phyloP scores from a whole-genome alignment of 2,888 invertebrate species.

The Abrostola triplasia region DNA sequence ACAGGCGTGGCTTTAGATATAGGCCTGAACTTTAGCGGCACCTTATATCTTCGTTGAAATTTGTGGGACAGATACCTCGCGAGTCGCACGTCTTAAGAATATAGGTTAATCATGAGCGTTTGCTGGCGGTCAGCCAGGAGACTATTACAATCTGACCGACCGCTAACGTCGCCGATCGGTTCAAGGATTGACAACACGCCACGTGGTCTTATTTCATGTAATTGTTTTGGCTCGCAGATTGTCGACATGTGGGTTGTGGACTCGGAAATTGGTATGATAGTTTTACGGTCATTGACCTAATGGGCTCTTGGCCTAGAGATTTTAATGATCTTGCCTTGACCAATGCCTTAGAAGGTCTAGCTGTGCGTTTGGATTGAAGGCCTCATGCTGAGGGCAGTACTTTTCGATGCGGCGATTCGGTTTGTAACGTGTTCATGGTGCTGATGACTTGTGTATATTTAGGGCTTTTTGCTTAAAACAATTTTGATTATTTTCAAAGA shows the following conservation, averaged over 20 bases:
- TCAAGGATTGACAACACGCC: conserved; percentile 35
- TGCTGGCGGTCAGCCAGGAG: conserved; percentile 30
- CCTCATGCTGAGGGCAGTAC: too few species aligned
- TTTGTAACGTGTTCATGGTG: too few species aligned
- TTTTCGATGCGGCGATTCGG: too few species aligned
- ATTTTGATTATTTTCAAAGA: too few species aligned
- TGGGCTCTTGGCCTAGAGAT: too few species aligned
- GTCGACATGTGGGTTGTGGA: neutral
- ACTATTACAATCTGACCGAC: conserved; percentile 29
- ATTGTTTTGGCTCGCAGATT: neutral
- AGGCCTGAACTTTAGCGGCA: neutral
- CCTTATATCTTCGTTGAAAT: neutral
- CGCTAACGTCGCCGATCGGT: conserved; percentile 22
- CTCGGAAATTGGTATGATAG: too few species aligned
- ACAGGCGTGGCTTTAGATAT: neutral
- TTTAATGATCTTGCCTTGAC: too few species aligned
- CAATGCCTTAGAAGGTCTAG: too few species aligned
- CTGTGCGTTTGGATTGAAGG: too few species aligned
- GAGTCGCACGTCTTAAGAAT: conserved; percentile 23
- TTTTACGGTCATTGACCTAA: too few species aligned
- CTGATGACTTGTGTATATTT: too few species aligned
- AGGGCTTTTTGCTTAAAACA: too few species aligned
- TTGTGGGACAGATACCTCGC: conserved; percentile 1
- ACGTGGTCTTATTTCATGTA: conserved; percentile 10
- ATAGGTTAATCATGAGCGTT: conserved; percentile 41